These are phyloP conservation scores for Arge pagana DNA, from an alignment of 2,888 invertebrate species.

Conservation along the genomic window DNA sequence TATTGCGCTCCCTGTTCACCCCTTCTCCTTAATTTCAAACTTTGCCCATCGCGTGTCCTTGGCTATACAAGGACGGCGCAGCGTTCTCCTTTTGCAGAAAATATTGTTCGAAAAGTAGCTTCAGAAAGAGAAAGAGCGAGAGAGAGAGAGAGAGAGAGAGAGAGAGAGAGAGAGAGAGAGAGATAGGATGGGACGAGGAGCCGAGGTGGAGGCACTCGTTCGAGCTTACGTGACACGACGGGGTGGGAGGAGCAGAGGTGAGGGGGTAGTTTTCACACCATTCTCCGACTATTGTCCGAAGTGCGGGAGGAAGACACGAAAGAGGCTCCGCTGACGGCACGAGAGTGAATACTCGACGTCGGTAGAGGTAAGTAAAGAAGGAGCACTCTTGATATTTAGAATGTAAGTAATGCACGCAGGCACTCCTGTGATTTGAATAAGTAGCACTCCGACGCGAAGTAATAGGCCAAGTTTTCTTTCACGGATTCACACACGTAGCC, in stretches of 20 bases:
- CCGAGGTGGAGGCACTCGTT: constrained; percentile 2
- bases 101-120: constrained; percentile 30
- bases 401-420: constrained; percentile 45
- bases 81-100: no score
- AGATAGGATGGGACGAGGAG: constrained; percentile 26
- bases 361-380: neutral
- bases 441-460: constrained; percentile 47
- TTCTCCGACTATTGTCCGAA: constrained; percentile 42
- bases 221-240: no score
- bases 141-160: no score
- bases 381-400: constrained; percentile 41
- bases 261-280: constrained; percentile 47
- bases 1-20: no score
- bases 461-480: constrained; percentile 13
- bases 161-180: no score
- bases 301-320: constrained; percentile 50
- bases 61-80: no score
- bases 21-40: no score
- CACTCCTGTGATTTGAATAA: constrained; percentile 53
- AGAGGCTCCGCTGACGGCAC: constrained; percentile 42
- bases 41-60: no score
- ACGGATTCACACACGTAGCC: neutral
- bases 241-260: constrained; percentile 24
- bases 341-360: constrained; percentile 26
- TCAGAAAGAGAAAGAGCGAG: constrained; percentile 24